Evolutionary conservation across 1,140 invertebrate genomes (phyloP), one percentile per base, ranked within the genome.

Genomic region (Teleopsis dalmanni): DNA sequence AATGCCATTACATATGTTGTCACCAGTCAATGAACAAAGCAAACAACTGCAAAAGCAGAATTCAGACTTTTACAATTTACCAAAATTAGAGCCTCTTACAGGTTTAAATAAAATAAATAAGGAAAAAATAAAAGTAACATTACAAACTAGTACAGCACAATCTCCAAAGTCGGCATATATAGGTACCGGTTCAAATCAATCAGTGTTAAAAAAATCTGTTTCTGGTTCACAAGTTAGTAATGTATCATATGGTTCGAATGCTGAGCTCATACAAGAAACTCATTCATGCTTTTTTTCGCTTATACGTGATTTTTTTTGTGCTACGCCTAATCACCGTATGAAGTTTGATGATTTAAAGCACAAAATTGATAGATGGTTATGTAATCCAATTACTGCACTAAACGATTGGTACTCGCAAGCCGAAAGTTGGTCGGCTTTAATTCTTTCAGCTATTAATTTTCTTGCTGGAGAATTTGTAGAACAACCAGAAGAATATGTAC

Each of bases 401-500:
- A 91, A 91, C 63, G 82, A 86, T 47, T 96, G 91, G 91, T 82
- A 78, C 47, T 57, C 59, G 61, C 74, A 79, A 23, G 75, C 78
- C 7, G 76, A 82, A 37, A 88, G 87, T 54, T 95, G 91, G 88
- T 78, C 85, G 14, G 78, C 79, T 4, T 76, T 87, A 49, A 76
- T 95, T 14, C 79, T 83, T 27, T 83, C 88, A 6, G 89, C 90
- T 3, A 73, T 95, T 10, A 84, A 86, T 50, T 95, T 95, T 68
- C 72, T 96, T 14, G 84, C 88, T 14, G 92, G 92, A 3, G 89
- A 94, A 64, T 82, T 84, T 55, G 75, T 82, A 50, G 85, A 85
- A 44, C 79, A 85, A 53, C 87, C 91, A 13, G 83, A 88, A 36
- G 91, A 95, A 56, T 91, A 92, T 75, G 89, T 95, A 4, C 92